phyloP scores from a whole-genome alignment of 2,797 vertebrate species.

The Yasuhikotakia modesta region DNA sequence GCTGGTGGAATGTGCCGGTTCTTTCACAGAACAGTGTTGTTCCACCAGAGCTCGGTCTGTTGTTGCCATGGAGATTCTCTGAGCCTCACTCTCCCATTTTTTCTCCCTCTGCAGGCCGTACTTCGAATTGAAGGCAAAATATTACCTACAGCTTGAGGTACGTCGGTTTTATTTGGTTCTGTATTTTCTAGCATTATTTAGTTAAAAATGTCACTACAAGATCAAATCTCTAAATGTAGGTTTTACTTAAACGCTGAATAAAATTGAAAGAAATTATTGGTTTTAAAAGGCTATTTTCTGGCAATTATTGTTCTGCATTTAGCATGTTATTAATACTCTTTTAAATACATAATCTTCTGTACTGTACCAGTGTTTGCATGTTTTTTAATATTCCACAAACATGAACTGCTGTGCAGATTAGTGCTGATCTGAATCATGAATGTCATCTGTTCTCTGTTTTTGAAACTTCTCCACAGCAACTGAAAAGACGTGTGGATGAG shows the following conservation, averaged over 20 bases:
- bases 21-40: conserved; percentile 59
- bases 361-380: neutral
- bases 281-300: too few relatives aligned
- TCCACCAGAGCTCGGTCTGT: conserved; percentile 54
- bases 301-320: too few relatives aligned
- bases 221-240: too few relatives aligned
- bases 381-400: neutral
- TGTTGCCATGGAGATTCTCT: conserved; percentile 57
- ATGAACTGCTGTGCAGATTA: neutral
- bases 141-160: conserved; percentile 97
- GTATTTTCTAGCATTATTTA: too few relatives aligned
- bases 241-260: too few relatives aligned
- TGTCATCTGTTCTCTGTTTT: neutral
- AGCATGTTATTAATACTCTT: too few relatives aligned
- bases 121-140: conserved; percentile 96
- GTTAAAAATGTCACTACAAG: too few relatives aligned
- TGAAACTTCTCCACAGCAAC: conserved; percentile 76
- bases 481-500: conserved; percentile 90
- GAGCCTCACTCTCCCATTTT: conserved; percentile 45
- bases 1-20: conserved; percentile 70
- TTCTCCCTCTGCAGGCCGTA: conserved; percentile 84
- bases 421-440: neutral
- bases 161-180: conserved; percentile 38
- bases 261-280: too few relatives aligned
- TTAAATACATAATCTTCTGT: too few relatives aligned